phyloP scores from a whole-genome alignment of 2,888 invertebrate genomes.

The Aphodius granarius region DNA sequence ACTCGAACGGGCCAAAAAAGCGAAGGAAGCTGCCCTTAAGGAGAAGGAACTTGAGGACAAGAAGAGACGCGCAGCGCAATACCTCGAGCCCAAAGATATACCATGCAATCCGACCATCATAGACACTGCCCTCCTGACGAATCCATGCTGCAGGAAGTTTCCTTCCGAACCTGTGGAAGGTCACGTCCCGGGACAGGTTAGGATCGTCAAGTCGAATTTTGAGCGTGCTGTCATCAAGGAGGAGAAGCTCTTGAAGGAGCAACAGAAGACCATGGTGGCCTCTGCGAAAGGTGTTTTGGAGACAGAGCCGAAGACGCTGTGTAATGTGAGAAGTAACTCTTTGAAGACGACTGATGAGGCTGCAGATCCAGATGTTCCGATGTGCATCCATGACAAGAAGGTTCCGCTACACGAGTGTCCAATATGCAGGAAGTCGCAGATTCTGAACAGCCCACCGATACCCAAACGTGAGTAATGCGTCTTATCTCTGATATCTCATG shows the following conservation, averaged over 20 bases:
- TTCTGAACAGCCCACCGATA: conserved; percentile 18
- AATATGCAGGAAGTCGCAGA: conserved; percentile 21
- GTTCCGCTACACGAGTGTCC: conserved; percentile 8
- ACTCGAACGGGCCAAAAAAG: neutral
- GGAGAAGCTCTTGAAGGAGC: neutral
- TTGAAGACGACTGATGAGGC: neutral
- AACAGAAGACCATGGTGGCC: neutral
- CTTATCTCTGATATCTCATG: too few relatives aligned
- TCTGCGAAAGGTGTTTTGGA: neutral
- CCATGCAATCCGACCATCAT: neutral
- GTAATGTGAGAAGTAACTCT: neutral
- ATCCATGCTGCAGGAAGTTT: neutral
- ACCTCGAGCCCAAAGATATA: neutral
- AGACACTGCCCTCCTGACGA: neutral
- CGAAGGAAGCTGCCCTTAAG: neutral
- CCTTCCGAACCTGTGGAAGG: neutral
- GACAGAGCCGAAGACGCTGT: neutral
- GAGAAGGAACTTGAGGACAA: neutral
- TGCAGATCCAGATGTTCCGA: neutral
- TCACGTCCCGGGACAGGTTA: neutral
- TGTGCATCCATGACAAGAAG: neutral
- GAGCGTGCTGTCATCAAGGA: neutral
- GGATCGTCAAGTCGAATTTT: neutral
- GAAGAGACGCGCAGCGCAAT: neutral
- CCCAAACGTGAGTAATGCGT: conserved; percentile 16